These are phyloP conservation scores for Adelphocoris suturalis DNA, from an alignment of 2,888 invertebrate genomes.

Conservation along the genomic window DNA sequence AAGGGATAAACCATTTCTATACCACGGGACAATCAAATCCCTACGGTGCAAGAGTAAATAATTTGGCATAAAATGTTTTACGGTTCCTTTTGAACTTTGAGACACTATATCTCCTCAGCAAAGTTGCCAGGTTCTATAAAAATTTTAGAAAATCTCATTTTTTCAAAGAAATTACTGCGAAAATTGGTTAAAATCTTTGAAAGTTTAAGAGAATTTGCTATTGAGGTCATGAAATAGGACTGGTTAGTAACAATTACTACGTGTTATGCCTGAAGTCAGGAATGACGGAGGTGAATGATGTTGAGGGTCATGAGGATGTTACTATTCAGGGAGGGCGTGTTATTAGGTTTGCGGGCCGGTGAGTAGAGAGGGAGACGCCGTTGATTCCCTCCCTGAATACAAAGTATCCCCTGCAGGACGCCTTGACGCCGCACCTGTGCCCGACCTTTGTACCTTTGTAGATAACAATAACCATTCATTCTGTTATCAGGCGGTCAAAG, in stretches of 20 bases:
- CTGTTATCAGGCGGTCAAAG: conserved; percentile 50
- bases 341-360: conserved; percentile 52
- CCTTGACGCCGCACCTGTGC: conserved; percentile 49
- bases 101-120: too few species aligned
- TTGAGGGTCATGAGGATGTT: conserved; percentile 19
- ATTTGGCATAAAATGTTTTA: too few species aligned
- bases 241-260: background rate
- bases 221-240: too few species aligned
- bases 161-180: too few species aligned
- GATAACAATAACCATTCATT: conserved; percentile 59
- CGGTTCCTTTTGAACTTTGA: too few species aligned
- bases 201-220: too few species aligned
- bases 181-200: too few species aligned
- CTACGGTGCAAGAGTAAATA: too few species aligned
- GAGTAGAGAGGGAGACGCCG: conserved; percentile 24
- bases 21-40: too few species aligned
- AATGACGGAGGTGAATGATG: conserved; percentile 10
- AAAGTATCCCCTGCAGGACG: conserved; percentile 8
- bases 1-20: too few species aligned
- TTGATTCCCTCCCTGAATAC: conserved; percentile 55
- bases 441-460: conserved; percentile 54
- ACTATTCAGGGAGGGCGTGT: conserved; percentile 49
- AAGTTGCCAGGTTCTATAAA: too few species aligned
- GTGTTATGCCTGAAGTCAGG: background rate
- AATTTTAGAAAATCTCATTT: too few species aligned